Evolutionary conservation across 2,113 vertebrate species (phyloP).

Genomic region (Nycticryphes semicollaris): DNA sequence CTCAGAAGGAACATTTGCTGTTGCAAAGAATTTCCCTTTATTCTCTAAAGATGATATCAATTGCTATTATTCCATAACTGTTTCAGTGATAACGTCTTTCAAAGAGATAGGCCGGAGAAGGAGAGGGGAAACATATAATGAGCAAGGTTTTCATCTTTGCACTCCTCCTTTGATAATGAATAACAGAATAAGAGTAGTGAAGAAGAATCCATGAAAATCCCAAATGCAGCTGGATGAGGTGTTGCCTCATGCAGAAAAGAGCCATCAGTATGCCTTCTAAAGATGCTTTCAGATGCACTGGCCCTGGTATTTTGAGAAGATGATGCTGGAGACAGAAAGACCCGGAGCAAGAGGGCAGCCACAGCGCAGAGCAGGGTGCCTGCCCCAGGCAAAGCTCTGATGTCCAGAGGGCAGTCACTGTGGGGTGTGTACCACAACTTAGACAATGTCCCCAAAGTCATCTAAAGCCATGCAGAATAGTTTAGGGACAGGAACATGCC

Average conservation of each 20-base stretch:
- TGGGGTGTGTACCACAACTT: neutral
- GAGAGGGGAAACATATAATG: neutral
- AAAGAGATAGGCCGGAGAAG: neutral
- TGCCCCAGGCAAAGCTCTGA: neutral
- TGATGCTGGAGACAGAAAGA: neutral
- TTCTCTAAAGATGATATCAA: neutral
- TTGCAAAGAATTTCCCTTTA: neutral
- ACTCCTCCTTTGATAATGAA: neutral
- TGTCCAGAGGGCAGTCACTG: neutral
- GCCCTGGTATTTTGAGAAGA: neutral
- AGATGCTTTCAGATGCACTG: neutral
- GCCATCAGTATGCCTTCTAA: neutral
- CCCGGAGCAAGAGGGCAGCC: neutral
- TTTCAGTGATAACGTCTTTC: neutral
- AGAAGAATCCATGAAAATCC: neutral
- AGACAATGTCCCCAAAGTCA: neutral
- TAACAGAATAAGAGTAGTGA: neutral
- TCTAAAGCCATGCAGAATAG: neutral
- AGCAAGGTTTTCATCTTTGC: neutral
- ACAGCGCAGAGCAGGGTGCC: accelerated
- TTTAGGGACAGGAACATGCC: neutral
- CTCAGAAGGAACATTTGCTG: neutral
- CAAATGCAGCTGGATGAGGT: neutral
- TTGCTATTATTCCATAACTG: neutral
- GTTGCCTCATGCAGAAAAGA: neutral